Conservation (phyloP, 2,888 invertebrate species). For the Meiosimyza platycephala region DNA sequence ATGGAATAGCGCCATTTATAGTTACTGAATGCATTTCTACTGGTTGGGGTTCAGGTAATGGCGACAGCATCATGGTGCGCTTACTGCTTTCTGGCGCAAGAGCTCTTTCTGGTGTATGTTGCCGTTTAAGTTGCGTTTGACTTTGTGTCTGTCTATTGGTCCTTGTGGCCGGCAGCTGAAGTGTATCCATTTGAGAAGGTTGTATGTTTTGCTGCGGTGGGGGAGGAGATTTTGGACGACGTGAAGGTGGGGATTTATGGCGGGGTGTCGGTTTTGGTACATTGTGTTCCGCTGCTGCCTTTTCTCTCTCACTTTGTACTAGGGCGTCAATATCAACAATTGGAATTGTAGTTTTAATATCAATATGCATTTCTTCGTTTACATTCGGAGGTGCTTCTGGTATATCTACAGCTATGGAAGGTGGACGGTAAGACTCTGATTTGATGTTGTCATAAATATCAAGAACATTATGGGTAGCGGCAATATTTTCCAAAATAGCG, state of each 20-base stretch:
- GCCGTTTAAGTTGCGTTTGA: slow-evolving; percentile 53
- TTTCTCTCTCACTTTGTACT: slow-evolving; percentile 51
- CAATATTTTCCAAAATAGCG: slow-evolving; percentile 53
- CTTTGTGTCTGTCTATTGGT: slow-evolving; percentile 9
- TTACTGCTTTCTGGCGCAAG: slow-evolving; percentile 54
- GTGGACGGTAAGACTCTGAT: slow-evolving; percentile 56
- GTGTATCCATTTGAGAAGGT: slow-evolving; percentile 47
- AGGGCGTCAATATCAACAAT: slow-evolving; percentile 55
- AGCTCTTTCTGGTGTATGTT: slow-evolving; percentile 57
- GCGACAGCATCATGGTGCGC: slow-evolving; percentile 24
- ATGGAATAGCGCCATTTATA: slow-evolving; percentile 39
- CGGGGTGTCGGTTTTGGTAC: slow-evolving; percentile 45
- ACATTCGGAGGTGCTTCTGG: slow-evolving; percentile 51
- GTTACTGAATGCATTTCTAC: slow-evolving; percentile 36
- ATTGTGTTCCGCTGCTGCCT: slow-evolving; percentile 46
- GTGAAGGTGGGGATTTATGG: slow-evolving; percentile 44
- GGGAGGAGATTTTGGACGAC: slow-evolving; percentile 19
- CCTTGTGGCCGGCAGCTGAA: slow-evolving; percentile 47
- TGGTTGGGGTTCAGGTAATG: slow-evolving; percentile 15
- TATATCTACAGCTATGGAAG: slow-evolving; percentile 53
- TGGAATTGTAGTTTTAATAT: slow-evolving; percentile 53
- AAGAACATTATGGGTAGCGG: slow-evolving; percentile 55
- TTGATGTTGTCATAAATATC: slow-evolving; percentile 60
- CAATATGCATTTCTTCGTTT: slow-evolving; percentile 56
- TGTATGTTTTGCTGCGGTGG: slow-evolving; percentile 39